Evolutionary conservation across 2,888 invertebrate genomes (phyloP).

Genomic region (Stictocephala bisonia): DNA sequence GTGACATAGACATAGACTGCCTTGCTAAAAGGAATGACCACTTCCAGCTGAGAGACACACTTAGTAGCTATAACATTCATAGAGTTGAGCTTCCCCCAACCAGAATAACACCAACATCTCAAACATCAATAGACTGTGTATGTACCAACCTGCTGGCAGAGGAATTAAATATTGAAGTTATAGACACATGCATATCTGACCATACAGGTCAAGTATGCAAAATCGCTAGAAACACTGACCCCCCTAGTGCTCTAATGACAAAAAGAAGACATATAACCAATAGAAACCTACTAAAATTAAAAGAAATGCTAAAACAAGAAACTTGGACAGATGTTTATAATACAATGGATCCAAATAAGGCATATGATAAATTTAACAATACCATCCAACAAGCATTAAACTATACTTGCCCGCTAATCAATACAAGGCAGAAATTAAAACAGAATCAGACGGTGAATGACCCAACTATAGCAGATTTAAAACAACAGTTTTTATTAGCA

Average conservation of each 20-base stretch:
- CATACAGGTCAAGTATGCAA: not conserved
- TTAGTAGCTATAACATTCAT: not conserved
- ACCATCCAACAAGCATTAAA: too few relatives aligned
- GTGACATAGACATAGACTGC: constrained; percentile 1
- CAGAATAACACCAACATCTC: not conserved
- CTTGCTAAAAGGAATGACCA: not conserved
- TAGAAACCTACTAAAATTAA: not conserved
- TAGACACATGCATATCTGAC: not conserved
- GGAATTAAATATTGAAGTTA: not conserved
- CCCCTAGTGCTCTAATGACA: not conserved
- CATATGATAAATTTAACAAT: too few relatives aligned
- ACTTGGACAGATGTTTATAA: not conserved
- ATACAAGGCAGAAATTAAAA: too few relatives aligned
- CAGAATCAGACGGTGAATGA: too few relatives aligned
- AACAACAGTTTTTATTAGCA: too few relatives aligned
- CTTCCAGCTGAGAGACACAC: not conserved
- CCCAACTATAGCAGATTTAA: too few relatives aligned
- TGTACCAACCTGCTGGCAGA: not conserved
- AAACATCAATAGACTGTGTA: not conserved
- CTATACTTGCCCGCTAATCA: too few relatives aligned
- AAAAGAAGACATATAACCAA: not conserved
- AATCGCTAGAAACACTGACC: not conserved
- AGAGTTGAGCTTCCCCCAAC: not conserved
- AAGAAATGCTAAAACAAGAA: not conserved
- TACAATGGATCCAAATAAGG: not conserved